Conservation (phyloP, 2,113 vertebrate genomes). For the Pteropus alecto region DNA sequence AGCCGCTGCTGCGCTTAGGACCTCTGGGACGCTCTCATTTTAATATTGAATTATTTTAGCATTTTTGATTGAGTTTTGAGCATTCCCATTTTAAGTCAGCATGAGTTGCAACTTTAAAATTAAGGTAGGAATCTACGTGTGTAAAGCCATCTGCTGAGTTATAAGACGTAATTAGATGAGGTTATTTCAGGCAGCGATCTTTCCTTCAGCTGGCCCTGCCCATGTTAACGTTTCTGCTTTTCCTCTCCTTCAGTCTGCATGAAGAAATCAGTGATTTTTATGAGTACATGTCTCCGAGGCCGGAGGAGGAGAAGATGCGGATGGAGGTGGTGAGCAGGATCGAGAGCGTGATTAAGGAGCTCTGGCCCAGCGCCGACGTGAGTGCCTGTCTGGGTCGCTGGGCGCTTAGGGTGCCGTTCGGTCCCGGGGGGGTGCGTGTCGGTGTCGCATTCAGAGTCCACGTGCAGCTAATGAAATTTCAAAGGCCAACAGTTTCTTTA, state of each 20-base stretch:
- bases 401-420: background rate
- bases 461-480: background rate
- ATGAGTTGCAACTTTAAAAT: background rate
- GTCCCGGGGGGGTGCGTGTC: too few relatives aligned
- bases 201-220: background rate
- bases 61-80: background rate
- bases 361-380: slow-evolving; percentile 97
- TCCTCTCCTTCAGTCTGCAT: slow-evolving; percentile 86
- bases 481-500: background rate
- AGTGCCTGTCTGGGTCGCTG: slow-evolving; percentile 62
- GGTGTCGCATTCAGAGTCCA: background rate
- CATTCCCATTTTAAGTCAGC: background rate
- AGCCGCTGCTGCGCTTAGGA: background rate
- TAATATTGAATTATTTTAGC: background rate
- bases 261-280: slow-evolving; percentile 98
- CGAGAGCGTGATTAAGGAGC: slow-evolving; percentile 94
- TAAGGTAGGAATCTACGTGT: background rate
- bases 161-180: background rate
- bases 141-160: background rate
- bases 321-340: slow-evolving; percentile 97
- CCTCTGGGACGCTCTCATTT: background rate
- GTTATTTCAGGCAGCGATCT: background rate
- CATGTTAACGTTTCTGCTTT: background rate
- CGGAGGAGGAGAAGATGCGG: slow-evolving; percentile 96
- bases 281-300: slow-evolving; percentile 94